These are phyloP conservation scores for Hoplias malabaricus DNA, from an alignment of 2,113 vertebrate species.

Conservation along the genomic window DNA sequence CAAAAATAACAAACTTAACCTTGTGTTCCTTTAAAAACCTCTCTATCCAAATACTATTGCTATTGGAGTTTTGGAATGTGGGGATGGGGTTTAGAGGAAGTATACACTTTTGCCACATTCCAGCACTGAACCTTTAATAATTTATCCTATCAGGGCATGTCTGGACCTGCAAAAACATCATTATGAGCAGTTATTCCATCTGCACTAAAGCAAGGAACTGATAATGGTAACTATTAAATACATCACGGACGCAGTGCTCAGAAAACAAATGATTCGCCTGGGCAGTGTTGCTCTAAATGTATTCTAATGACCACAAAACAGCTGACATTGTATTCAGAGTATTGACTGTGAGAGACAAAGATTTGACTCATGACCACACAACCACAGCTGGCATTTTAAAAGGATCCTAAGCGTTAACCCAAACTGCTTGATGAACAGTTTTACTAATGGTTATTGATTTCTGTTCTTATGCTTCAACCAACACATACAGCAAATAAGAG, in stretches of 20 bases:
- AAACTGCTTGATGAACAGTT: neutral
- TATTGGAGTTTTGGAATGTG: no score
- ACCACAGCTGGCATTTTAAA: neutral
- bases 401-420: no score
- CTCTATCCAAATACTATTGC: no score
- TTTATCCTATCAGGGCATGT: no score
- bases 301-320: neutral
- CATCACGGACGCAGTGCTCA: neutral
- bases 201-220: neutral
- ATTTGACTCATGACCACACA: neutral
- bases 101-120: no score
- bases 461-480: neutral
- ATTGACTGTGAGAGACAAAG: neutral
- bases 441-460: slow-evolving; percentile 2
- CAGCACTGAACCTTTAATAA: no score
- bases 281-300: neutral
- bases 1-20: no score
- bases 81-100: no score
- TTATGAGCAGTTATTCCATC: neutral
- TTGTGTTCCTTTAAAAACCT: no score
- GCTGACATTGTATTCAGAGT: neutral
- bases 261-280: neutral
- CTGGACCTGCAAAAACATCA: no score
- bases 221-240: neutral
- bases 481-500: neutral